Percentiles rank a stretch among this genome's conserved stretches.
Conservation (phyloP, 2,113 vertebrate species). For the Emydocephalus ijimae region DNA sequence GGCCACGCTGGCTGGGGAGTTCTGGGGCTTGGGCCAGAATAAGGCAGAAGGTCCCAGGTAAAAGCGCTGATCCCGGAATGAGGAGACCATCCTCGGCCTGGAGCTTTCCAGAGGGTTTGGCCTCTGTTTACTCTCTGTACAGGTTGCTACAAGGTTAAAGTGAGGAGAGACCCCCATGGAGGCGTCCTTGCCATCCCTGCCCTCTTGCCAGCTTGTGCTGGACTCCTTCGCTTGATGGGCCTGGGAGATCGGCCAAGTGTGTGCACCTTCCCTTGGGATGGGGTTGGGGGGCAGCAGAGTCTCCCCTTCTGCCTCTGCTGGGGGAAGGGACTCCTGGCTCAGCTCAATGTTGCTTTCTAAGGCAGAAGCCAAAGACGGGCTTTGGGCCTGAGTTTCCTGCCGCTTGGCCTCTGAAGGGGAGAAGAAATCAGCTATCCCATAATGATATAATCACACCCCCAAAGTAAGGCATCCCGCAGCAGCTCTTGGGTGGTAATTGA, state of each 20-base stretch:
- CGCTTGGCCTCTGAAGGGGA: background rate
- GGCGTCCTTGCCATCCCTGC: background rate
- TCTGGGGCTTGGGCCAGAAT: background rate
- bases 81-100: background rate
- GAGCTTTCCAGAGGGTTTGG: background rate
- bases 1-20: background rate
- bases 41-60: background rate
- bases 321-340: background rate
- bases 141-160: background rate
- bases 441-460: background rate
- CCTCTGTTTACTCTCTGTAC: background rate
- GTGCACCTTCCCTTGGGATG: background rate
- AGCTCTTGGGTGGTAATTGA: background rate
- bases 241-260: background rate
- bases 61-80: background rate
- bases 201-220: too few species aligned
- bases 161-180: too few species aligned
- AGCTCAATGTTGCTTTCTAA: background rate
- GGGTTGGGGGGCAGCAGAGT: too few species aligned
- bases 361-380: background rate
- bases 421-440: background rate
- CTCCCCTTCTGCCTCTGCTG: background rate
- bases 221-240: background rate
- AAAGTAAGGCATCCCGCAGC: background rate
- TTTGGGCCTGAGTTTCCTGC: background rate